A percentile compares a stretch with the other conserved stretches of the same genome.
Conservation (phyloP, 2,888 invertebrate species). For the Drosophila anceps region DNA sequence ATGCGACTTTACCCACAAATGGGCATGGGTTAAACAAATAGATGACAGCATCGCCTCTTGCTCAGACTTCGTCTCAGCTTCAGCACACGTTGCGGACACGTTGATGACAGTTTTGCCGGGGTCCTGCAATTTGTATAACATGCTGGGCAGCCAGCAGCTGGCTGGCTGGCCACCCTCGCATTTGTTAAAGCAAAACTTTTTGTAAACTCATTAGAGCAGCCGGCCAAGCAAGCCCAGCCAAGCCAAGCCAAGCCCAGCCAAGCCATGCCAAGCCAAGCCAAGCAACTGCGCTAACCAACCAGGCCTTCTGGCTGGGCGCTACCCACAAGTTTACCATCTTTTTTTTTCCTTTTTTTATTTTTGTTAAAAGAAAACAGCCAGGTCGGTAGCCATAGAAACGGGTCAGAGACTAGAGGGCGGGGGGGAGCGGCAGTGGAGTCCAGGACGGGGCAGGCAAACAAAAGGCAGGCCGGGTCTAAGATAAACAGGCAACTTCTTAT, state of each 20-base stretch:
- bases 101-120: conserved; percentile 75
- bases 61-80: conserved; percentile 7
- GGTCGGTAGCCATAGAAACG: conserved; percentile 19
- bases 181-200: conserved; percentile 76
- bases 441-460: conserved; percentile 58
- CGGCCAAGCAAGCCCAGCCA: conserved; percentile 47
- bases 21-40: conserved; percentile 68
- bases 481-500: conserved; percentile 79
- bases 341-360: conserved; percentile 37
- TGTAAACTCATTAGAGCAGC: conserved; percentile 79
- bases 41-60: conserved; percentile 36
- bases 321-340: conserved; percentile 46
- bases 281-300: conserved; percentile 52
- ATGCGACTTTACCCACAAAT: conserved; percentile 57
- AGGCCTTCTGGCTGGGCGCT: conserved; percentile 22
- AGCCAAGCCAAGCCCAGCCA: not conserved
- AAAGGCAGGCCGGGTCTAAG: conserved; percentile 64
- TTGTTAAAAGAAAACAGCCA: conserved; percentile 65
- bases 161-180: conserved; percentile 44
- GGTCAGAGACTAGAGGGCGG: not conserved
- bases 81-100: conserved; percentile 51
- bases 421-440: not conserved
- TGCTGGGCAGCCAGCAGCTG: conserved; percentile 67
- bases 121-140: conserved; percentile 77
- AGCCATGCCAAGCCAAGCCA: conserved; percentile 39